These are phyloP conservation scores for Pediacus dermestoides DNA, from an alignment of 2,888 invertebrate genomes.

Conservation along the genomic window DNA sequence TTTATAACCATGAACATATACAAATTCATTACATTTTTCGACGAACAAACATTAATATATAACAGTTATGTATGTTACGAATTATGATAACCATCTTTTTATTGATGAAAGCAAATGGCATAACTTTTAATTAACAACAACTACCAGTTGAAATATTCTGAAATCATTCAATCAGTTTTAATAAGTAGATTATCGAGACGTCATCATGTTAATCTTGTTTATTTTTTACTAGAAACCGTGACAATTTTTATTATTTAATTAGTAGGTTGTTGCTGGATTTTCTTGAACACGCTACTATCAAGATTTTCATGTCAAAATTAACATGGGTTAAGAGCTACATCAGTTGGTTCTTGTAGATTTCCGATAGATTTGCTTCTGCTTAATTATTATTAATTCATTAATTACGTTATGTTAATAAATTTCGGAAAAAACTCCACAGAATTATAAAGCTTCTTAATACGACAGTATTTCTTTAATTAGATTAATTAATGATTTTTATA, in stretches of 20 bases:
- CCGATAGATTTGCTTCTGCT: no score
- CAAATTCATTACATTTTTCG: neutral
- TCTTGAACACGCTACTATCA: no score
- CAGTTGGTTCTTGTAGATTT: no score
- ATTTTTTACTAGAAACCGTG: conserved; percentile 5
- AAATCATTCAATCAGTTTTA: conserved; percentile 11
- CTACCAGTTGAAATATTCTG: neutral
- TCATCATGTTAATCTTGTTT: conserved; percentile 14
- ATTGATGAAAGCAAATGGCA: conserved; percentile 3
- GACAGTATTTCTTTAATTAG: no score
- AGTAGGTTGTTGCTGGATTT: no score
- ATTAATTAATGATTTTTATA: no score
- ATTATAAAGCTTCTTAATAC: no score
- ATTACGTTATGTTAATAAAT: no score
- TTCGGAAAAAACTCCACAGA: no score
- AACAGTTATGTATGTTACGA: conserved; percentile 3
- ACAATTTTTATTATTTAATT: conserved; percentile 4
- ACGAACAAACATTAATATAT: neutral
- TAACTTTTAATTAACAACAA: conserved; percentile 3
- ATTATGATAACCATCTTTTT: conserved; percentile 1
- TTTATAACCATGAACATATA: conserved; percentile 1
- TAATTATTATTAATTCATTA: no score
- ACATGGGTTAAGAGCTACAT: no score
- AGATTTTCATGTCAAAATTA: no score
- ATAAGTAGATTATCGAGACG: conserved; percentile 16